These are phyloP conservation scores for Arctia plantaginis DNA, from an alignment of 2,888 invertebrate genomes.

Conservation along the genomic window DNA sequence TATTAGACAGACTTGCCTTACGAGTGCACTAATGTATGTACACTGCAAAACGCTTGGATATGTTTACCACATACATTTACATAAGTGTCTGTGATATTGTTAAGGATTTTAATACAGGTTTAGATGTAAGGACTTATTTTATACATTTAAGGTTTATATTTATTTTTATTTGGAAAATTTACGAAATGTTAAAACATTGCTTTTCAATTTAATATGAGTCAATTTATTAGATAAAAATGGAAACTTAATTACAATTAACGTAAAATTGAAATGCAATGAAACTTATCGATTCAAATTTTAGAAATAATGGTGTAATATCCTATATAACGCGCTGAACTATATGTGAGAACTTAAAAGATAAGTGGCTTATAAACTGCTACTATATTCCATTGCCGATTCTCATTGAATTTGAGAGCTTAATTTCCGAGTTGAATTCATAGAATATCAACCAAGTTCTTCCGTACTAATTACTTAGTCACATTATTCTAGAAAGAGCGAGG, in stretches of 20 bases:
- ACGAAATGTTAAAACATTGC: too few species aligned
- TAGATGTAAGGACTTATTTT: too few species aligned
- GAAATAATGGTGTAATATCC: too few species aligned
- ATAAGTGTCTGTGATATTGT: neutral
- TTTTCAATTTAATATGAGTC: too few species aligned
- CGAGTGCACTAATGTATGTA: constrained; percentile 37
- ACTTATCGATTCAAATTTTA: too few species aligned
- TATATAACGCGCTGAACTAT: too few species aligned
- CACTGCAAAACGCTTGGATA: neutral
- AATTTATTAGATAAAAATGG: too few species aligned
- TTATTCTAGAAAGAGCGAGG: constrained; percentile 40
- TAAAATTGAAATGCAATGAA: too few species aligned
- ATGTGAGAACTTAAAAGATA: neutral
- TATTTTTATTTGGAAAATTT: too few species aligned
- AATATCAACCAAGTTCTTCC: constrained; percentile 35
- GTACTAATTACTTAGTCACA: constrained; percentile 51
- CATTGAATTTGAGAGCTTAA: constrained; percentile 32
- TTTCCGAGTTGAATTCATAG: constrained; percentile 32
- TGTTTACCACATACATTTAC: neutral
- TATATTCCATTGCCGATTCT: constrained; percentile 20
- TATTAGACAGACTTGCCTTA: constrained; percentile 47
- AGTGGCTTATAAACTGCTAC: constrained; percentile 15
- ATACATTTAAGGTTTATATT: too few species aligned
- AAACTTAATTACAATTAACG: too few species aligned
- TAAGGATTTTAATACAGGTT: neutral